Evolutionary conservation across 2,888 invertebrate species (phyloP).

Genomic region (Lycia hirtaria): DNA sequence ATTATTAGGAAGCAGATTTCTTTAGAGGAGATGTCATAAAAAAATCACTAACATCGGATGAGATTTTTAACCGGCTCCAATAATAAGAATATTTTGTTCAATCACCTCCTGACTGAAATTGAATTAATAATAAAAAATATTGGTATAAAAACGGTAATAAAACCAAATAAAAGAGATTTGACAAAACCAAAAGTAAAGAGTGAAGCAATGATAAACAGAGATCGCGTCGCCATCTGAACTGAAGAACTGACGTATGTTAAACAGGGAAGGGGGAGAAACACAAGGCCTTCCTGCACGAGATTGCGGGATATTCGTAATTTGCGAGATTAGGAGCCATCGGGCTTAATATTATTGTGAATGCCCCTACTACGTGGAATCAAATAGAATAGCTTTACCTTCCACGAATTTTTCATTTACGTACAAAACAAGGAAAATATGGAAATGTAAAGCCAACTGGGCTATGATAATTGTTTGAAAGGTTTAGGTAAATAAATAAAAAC

Average conservation of each 20-base stretch:
- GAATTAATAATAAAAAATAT: too few relatives aligned
- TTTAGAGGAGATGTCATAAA: too few relatives aligned
- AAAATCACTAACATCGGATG: too few relatives aligned
- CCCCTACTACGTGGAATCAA: neutral
- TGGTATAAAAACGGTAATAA: too few relatives aligned
- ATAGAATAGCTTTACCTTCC: neutral
- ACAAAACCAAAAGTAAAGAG: neutral
- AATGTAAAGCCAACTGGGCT: too few relatives aligned
- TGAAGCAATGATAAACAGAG: neutral
- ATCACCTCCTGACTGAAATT: too few relatives aligned
- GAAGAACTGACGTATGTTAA: slow-evolving; percentile 31
- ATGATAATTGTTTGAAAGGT: too few relatives aligned
- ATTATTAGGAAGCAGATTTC: too few relatives aligned
- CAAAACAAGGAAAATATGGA: neutral
- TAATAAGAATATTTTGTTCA: too few relatives aligned
- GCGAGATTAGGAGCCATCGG: slow-evolving; percentile 24
- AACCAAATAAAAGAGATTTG: too few relatives aligned
- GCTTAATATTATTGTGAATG: slow-evolving; percentile 26
- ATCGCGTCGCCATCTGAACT: neutral
- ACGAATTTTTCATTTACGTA: neutral
- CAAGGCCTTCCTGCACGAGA: slow-evolving; percentile 23
- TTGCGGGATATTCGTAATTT: slow-evolving; percentile 36
- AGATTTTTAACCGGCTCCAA: too few relatives aligned
- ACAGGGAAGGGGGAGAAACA: slow-evolving; percentile 29
- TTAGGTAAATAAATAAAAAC: too few relatives aligned